These are phyloP conservation scores for Pangasianodon gigas DNA, from an alignment of 2,113 vertebrate species.

Conservation along the genomic window DNA sequence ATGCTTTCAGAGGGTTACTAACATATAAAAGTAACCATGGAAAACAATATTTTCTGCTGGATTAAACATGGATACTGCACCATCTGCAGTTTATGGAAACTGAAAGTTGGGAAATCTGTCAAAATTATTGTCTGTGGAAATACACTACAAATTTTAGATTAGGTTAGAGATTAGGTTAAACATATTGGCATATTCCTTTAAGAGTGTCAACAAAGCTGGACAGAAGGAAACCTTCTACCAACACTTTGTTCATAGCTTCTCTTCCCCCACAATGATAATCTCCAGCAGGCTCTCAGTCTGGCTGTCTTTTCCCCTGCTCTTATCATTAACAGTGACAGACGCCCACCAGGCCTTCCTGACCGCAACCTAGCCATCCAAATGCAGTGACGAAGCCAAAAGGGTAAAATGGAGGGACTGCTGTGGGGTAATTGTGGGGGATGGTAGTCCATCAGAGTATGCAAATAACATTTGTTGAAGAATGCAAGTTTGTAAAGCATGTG, in stretches of 20 bases:
- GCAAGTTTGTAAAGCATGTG: not conserved
- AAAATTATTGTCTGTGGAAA: not conserved
- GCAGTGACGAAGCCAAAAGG: not conserved
- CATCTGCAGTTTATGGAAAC: no score
- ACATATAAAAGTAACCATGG: not conserved
- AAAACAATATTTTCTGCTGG: not conserved
- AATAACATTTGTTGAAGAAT: not conserved
- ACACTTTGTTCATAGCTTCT: slow-evolving; percentile 21
- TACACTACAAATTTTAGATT: not conserved
- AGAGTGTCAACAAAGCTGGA: not conserved
- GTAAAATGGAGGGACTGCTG: not conserved
- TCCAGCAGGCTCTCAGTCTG: slow-evolving; percentile 12
- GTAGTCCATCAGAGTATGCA: not conserved
- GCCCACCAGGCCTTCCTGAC: slow-evolving; percentile 40
- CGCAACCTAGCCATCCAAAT: not conserved
- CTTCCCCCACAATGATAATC: slow-evolving; percentile 24
- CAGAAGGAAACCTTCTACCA: slow-evolving; percentile 7
- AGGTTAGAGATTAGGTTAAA: not conserved
- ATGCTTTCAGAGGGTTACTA: not conserved
- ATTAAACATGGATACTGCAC: not conserved
- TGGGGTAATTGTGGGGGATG: not conserved
- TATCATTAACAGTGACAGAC: slow-evolving; percentile 50
- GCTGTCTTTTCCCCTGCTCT: slow-evolving; percentile 33
- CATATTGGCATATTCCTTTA: not conserved
- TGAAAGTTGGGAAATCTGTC: not conserved